Base-by-base conservation (phyloP, 2,888 invertebrate species). In the Synergus itoensis region DNA sequence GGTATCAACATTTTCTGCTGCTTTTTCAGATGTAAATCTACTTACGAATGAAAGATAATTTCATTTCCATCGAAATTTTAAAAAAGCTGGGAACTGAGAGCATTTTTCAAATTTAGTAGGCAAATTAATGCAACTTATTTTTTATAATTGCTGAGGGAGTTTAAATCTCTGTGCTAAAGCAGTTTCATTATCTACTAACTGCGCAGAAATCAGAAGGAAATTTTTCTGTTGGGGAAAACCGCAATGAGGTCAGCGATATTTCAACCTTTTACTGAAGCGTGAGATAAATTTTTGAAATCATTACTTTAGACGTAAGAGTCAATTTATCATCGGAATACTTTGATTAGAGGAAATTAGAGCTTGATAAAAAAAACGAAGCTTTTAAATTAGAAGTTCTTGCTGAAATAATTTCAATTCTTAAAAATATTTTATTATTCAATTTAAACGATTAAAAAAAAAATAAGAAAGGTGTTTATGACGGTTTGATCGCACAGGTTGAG, bases 381-480 rank as follows among this genome's bases (percentile, higher is more conserved):
- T 28, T 16, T n/a, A n/a, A 64, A 64, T 41, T 65, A 7, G 41
- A 65, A 4, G 41, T 12, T 12, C 9, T 41, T 28, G 16, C 48
- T 12, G 28, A 16, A 53, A 9, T 53, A 48, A 16, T n/a, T n/a
- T 8, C 2, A 53, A 36, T 36, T 7, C 36, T 36, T 4, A n/a
- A 48, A 48, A 16, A 48, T 5, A 48, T n/a, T 48, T 48, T 48
- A 48, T 48, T n/a, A 48, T 16, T 16, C 16, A 16, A 16, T 48
- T n/a, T 16, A 1, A 2, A 7, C 7, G 16, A 16, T 16, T 48
- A 4, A 45, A 69, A 69, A 69, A 43, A 18, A 21, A 69, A 48
- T 16, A 21, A 21, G n/a, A 4, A 53, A 87, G 84, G 85, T 86
- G 87, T 88, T 88, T 88, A 88, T 85, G 82, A 85, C 79, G 82